Conservation (phyloP, 2,797 vertebrate species). For the Argya squamiceps region DNA sequence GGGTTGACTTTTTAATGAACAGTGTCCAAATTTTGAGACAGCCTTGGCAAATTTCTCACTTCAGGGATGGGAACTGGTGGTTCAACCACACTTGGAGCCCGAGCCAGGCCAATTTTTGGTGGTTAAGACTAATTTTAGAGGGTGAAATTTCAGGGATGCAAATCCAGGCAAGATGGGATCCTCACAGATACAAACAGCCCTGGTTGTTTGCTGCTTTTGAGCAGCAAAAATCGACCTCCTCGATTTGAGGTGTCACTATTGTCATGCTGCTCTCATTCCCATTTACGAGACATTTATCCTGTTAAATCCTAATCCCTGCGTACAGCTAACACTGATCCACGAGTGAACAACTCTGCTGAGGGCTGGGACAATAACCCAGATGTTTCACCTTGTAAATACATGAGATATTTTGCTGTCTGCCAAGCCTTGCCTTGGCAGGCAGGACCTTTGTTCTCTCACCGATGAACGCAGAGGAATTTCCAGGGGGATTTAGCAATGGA, state of each 20-base stretch:
- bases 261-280: not conserved
- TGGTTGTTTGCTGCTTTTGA: not conserved
- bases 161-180: not conserved
- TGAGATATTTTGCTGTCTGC: not conserved
- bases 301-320: not conserved
- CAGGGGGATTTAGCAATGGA: not conserved
- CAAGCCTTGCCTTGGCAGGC: not conserved
- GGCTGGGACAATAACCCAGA: not conserved
- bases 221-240: not conserved
- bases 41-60: not conserved
- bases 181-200: fast-evolving
- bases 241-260: not conserved
- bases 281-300: not conserved
- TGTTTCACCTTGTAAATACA: slow-evolving; percentile 11
- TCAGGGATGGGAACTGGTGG: slow-evolving; percentile 16
- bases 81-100: slow-evolving; percentile 31
- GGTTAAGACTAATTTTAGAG: slow-evolving; percentile 29
- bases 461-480: not conserved
- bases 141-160: slow-evolving; percentile 24
- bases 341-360: not conserved
- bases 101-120: slow-evolving; percentile 7
- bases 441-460: not conserved
- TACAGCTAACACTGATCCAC: not conserved
- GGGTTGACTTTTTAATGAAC: slow-evolving; percentile 46
- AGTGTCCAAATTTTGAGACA: slow-evolving; percentile 15